Conservation (phyloP, 1,140 invertebrate genomes). For the Apis florea region DNA sequence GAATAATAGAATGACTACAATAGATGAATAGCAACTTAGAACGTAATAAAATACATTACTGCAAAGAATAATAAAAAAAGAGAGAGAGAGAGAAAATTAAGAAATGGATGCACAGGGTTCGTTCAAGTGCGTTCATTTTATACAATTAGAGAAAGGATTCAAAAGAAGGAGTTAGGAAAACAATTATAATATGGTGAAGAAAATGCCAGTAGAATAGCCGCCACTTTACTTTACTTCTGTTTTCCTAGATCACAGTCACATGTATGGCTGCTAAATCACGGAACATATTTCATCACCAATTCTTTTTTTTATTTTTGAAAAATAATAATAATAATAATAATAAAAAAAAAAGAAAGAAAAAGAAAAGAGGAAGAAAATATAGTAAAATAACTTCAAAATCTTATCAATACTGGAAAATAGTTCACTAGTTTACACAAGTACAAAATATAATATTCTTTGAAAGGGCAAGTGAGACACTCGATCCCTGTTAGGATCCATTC, state of each 20-base stretch:
- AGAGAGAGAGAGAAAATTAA: slow-evolving; percentile 29
- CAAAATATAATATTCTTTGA: slow-evolving; percentile 71
- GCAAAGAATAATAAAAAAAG: slow-evolving; percentile 49
- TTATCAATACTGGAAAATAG: slow-evolving; percentile 75
- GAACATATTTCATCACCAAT: slow-evolving; percentile 69
- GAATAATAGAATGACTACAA: slow-evolving; percentile 68
- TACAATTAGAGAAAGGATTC: slow-evolving; percentile 51
- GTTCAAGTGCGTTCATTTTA: slow-evolving; percentile 51
- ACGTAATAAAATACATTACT: slow-evolving; percentile 64
- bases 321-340: slow-evolving; percentile 9
- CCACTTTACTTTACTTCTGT: slow-evolving; percentile 73
- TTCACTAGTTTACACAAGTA: slow-evolving; percentile 72
- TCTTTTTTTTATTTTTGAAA: background rate
- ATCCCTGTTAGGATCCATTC: slow-evolving; percentile 54
- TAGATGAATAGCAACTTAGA: slow-evolving; percentile 65
- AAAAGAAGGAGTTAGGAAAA: slow-evolving; percentile 45
- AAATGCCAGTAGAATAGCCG: slow-evolving; percentile 70
- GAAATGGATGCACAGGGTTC: slow-evolving; percentile 42
- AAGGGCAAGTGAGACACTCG: slow-evolving; percentile 55
- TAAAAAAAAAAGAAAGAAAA: slow-evolving; percentile 43
- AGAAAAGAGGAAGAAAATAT: slow-evolving; percentile 47
- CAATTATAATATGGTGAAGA: slow-evolving; percentile 65
- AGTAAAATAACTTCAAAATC: slow-evolving; percentile 64
- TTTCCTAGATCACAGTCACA: slow-evolving; percentile 77
- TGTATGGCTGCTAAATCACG: slow-evolving; percentile 72